Evolutionary conservation across 2,797 vertebrate genomes (phyloP), one percentile per base, ranked within the genome.

Genomic region (Pachyuromys duprasi): DNA sequence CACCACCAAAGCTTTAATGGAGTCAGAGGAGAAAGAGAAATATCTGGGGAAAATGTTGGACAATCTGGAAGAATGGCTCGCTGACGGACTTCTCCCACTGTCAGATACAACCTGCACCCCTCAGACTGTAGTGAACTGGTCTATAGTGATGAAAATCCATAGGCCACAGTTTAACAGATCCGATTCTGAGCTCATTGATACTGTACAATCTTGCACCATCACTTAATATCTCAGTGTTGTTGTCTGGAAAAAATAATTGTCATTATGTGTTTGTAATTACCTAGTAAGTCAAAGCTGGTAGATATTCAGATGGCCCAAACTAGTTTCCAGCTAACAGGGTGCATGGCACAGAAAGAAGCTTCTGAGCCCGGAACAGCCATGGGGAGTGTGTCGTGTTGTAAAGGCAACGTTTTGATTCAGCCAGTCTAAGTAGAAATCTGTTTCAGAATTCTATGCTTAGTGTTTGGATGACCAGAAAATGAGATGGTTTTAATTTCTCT

Each of bases 401-500:
- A 96, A 86, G 82, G 55, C 72, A 79, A 79, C 6, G n/a, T 86
- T 92, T 53, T 26, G 31, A 28, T 86, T 86, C 42, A 33, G 15
- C 80, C 28, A 63, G 11, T 24, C 45, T 81, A 63, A n/a, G 82
- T 70, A 81, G 31, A 94, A 93, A 60, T 15, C 72, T 75, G 72
- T 45, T 33, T 74, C 20, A 45, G 86, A 63, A 9, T 20, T 89
- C 36, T 76, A 0, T 86, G n/a, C 7, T 89, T 65, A 42, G 28
- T 49, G 60, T 0, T 31, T 63, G 45, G 18, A 15, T 80, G 14
- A 72, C 33, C 36, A 90, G 31, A 91, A 17, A 86, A 36, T 63
- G 65, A 49, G 8, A 4, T n/a, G n/a, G 31, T 78, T 91, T 93
- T 74, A 22, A 39, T 76, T 91, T 87, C 78, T 91, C 74, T n/a